These are phyloP conservation scores for Mystacornis crossleyi DNA, from an alignment of 2,113 vertebrate genomes.

Conservation along the genomic window DNA sequence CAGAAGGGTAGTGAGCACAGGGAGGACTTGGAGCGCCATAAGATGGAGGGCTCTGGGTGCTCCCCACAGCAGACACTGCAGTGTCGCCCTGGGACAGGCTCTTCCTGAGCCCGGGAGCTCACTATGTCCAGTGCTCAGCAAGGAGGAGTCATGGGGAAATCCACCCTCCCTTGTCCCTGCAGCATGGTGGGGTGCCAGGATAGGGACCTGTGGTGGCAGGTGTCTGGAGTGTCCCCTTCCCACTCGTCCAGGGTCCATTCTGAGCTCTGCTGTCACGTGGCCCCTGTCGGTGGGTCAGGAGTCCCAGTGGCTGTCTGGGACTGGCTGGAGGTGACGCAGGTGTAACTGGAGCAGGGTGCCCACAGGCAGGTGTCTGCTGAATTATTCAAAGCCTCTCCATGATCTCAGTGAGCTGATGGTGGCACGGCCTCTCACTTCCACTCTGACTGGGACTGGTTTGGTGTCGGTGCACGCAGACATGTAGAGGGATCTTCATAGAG, in stretches of 20 bases:
- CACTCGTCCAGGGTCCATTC: accelerated
- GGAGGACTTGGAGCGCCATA: not conserved
- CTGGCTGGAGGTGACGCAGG: not conserved
- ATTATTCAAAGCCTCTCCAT: not conserved
- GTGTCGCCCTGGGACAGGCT: too few relatives aligned
- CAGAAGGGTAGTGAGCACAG: not conserved
- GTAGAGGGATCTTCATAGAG: not conserved
- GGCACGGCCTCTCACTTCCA: accelerated
- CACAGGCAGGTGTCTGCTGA: not conserved
- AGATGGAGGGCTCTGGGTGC: accelerated
- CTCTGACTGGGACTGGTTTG: not conserved
- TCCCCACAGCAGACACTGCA: not conserved
- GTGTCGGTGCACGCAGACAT: not conserved
- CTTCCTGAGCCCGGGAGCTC: not conserved
- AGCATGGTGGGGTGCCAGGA: not conserved
- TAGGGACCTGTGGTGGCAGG: not conserved
- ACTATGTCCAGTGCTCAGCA: not conserved
- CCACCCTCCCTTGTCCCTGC: not conserved
- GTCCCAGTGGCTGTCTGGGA: not conserved
- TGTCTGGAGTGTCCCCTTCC: not conserved
- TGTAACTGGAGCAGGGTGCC: not conserved
- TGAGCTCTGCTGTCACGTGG: not conserved
- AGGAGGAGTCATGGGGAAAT: not conserved
- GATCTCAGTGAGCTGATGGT: not conserved
- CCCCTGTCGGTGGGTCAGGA: accelerated